Evolutionary conservation across 2,113 vertebrate species (phyloP).

Genomic region (Apteryx mantelli): DNA sequence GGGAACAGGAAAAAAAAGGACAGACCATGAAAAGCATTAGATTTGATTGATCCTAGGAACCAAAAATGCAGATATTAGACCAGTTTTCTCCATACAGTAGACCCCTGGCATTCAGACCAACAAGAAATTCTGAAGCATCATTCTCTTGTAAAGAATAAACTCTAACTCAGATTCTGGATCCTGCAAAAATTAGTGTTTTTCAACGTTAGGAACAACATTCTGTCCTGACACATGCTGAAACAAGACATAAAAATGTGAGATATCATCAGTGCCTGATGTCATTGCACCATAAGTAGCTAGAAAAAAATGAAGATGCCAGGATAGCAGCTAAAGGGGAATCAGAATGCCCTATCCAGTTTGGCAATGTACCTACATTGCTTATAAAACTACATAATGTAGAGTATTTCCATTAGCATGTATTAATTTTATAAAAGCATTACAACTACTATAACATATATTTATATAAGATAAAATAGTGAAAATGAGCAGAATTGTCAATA

Average conservation of each 20-base stretch:
- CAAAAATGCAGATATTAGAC: neutral
- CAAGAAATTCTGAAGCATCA: neutral
- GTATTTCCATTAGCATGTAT: neutral
- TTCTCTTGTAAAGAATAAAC: neutral
- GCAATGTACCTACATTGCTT: neutral
- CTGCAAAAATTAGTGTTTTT: neutral
- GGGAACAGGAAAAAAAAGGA: neutral
- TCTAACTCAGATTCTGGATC: neutral
- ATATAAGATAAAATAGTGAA: neutral
- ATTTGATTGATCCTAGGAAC: neutral
- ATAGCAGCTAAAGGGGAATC: neutral
- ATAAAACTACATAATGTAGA: neutral
- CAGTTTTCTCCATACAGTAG: neutral
- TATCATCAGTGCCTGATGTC: neutral
- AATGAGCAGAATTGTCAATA: neutral
- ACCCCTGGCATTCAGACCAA: neutral
- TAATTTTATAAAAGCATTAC: neutral
- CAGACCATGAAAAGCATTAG: neutral
- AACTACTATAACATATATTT: neutral
- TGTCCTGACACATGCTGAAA: neutral
- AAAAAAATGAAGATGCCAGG: neutral
- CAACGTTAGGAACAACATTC: neutral
- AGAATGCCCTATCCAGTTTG: neutral
- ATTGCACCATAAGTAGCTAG: neutral
- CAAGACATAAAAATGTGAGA: neutral